These are phyloP conservation scores for Sialia sialis DNA, from an alignment of 2,113 vertebrate species.

Conservation along the genomic window DNA sequence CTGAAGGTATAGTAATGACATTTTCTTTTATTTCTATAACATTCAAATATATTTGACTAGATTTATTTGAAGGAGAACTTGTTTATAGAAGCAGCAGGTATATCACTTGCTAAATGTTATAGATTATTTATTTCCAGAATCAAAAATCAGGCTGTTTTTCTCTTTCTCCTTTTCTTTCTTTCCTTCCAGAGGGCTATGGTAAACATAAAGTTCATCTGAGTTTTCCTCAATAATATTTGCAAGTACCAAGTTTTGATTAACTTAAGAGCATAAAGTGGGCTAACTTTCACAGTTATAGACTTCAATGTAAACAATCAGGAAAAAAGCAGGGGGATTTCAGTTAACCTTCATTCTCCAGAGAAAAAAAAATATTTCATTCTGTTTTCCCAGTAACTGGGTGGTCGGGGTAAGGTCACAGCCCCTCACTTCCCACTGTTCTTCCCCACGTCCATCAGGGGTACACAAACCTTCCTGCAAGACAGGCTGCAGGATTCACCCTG, in stretches of 20 bases:
- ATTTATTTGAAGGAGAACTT: slow-evolving; percentile 18
- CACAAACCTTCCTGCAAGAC: neutral
- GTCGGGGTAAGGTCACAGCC: neutral
- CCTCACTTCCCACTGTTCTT: neutral
- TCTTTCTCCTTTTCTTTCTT: slow-evolving; percentile 40
- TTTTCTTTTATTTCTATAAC: slow-evolving; percentile 10
- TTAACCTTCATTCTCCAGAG: neutral
- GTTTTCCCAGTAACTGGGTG: neutral
- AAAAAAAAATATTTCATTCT: neutral
- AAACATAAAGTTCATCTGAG: slow-evolving; percentile 16
- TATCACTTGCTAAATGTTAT: neutral
- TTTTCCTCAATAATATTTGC: slow-evolving; percentile 33
- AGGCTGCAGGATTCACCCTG: neutral
- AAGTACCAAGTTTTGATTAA: neutral
- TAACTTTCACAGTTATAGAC: neutral
- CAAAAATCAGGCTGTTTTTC: slow-evolving; percentile 31
- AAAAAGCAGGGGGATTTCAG: neutral
- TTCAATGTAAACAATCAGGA: neutral
- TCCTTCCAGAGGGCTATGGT: slow-evolving; percentile 34
- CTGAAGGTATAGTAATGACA: slow-evolving; percentile 57
- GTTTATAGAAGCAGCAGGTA: neutral
- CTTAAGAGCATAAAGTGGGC: neutral
- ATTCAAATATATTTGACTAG: neutral
- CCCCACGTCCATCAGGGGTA: neutral
- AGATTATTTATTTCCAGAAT: neutral